Evolutionary conservation across 2,888 invertebrate genomes (phyloP), one percentile per base, ranked within the genome.

Genomic region (Euphydryas editha): DNA sequence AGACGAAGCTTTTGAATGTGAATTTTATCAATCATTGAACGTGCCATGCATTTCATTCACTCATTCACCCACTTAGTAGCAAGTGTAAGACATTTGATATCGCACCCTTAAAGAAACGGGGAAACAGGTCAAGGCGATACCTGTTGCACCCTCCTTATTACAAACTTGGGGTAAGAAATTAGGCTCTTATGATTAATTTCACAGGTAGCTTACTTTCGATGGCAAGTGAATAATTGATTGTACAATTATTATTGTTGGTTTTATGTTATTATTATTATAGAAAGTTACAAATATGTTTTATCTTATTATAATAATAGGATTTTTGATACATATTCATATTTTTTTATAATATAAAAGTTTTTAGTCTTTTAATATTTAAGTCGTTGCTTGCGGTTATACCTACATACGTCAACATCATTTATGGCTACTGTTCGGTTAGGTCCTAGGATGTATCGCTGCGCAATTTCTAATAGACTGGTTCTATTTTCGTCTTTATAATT

Each of bases 91-190:
- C 72, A 69, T 68, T 78, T 75, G 76, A 75, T 78, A 79, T 69
- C 72, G 76, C 79, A 74, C 87, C 88, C 88, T 79, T 81, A 81
- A 89, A 89, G 90, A 88, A 88, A 75, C 87, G 85, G 91, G 90
- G 90, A 88, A 88, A 75, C 87, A 86, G 91, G 90, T 90, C 90
- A 90, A 87, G 88, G 84, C 82, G 76, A 58, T 80, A 88, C 91
- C 88, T 91, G 91, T 91, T 89, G 90, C 86, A 63, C 76, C 76
- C 76, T 73, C 68, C 72, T 72, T 70, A 70, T 62, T 72, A 36
- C 17, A 36, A 54, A n/a, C 70, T 65, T 57, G 60, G 73, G 71
- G 65, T 66, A 77, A 76, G 79, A 81, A 84, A 82, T 83, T 81
- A 81, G 86, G 42, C 17, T 65, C 6, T 44, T 68, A 68, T 60